phyloP scores from a whole-genome alignment of 2,113 vertebrate genomes.

The Rynchops niger region DNA sequence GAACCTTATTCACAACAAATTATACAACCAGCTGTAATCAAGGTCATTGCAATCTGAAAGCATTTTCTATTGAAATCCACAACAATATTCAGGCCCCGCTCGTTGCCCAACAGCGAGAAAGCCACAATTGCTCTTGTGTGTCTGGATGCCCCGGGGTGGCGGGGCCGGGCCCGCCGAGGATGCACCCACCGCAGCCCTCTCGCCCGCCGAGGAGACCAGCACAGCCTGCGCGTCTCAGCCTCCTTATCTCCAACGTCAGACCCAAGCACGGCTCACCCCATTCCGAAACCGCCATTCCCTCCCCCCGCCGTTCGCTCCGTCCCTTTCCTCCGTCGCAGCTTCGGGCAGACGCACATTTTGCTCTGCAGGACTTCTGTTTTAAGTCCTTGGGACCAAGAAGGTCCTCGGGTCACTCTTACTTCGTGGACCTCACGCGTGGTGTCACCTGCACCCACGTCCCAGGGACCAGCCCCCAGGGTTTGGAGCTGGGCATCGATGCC shows the following conservation, averaged over 20 bases:
- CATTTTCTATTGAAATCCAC: constrained; percentile 33
- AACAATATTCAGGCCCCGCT: not conserved
- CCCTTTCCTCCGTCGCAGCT: not conserved
- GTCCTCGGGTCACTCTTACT: not conserved
- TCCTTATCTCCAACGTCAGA: not conserved
- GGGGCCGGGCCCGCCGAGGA: fast-evolving
- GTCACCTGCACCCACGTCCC: not conserved
- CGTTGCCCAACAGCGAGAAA: not conserved
- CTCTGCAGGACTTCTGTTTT: not conserved
- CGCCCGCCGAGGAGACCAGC: not conserved
- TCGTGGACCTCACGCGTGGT: not conserved
- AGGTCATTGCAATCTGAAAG: not conserved
- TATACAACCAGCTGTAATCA: not conserved
- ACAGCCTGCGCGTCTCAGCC: constrained; percentile 6
- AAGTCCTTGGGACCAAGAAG: not conserved
- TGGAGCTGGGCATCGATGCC: fast-evolving
- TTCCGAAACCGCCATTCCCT: not conserved
- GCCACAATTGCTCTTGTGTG: not conserved
- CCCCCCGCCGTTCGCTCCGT: fast-evolving
- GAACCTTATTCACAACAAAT: constrained; percentile 14
- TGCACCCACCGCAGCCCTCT: not conserved
- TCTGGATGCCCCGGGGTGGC: not conserved
- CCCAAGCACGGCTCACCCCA: not conserved
- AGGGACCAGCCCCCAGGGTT: not conserved
- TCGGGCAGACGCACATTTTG: fast-evolving